Base-by-base conservation (phyloP, 2,797 vertebrate genomes). In the Hirundo rustica region DNA sequence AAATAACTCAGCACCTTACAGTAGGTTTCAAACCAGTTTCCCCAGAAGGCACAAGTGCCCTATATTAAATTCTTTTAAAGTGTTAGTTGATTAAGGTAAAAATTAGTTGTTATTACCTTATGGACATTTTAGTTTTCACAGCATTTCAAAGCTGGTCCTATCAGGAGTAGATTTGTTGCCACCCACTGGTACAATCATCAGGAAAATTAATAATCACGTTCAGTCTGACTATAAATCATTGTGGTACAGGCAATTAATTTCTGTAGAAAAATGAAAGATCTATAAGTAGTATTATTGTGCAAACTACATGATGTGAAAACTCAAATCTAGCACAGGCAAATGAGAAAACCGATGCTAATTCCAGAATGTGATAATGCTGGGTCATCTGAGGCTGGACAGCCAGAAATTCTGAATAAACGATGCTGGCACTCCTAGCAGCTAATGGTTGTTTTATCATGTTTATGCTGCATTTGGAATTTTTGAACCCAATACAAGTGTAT, bases 201-300 rank as follows among this genome's bases (percentile, higher is more conserved):
- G 98, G 98, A 99, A 99, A 99, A 99, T 99, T 98, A 99, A 99
- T 99, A 99, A 99, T 99, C 98, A 99, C 98, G 98, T 98, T 98
- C 98, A 97, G 97, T 97, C 98, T 98, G 97, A 98, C 98, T 98
- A 99, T 99, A 99, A 99, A 99, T 99, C 98, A 99, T 98, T 98
- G 98, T 88, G 98, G 98, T 99, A 98, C 98, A 98, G 98, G 98
- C 98, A 99, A 99, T 99, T 99, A 99, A 99, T 99, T 99, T 98
- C 96, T 97, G 97, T 97, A 98, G 97, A 97, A 97, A 98, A 98
- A 98, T 97, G 98, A 97, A 98, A 98, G 98, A 98, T 98, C 98
- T 98, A 79, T 98, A 98, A 98, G 99, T 98, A 98, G 97, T 98
- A 98, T 98, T 98, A 98, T 98, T 98, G 98, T 97, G 98, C 91